Base-by-base conservation (phyloP, 2,888 invertebrate species). In the Plutella xylostella region DNA sequence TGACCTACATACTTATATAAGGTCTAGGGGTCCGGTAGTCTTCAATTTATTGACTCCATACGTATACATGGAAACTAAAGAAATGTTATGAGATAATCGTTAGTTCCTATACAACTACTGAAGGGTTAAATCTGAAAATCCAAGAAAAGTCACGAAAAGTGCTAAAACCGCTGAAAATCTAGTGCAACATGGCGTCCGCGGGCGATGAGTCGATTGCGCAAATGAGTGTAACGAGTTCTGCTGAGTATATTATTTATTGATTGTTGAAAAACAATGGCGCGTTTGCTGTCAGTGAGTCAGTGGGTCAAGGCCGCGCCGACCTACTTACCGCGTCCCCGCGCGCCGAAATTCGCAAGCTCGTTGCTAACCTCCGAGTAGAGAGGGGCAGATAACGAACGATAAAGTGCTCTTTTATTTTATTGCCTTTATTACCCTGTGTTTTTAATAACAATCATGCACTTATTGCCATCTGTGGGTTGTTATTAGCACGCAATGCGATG, bases 261-360 rank as follows among this genome's bases (percentile, higher is more conserved):
- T 82, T 79, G 80, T 80, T 78, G 74, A 75, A 78, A 78, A 79
- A 82, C 80, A 80, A 82, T 80, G 76, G 79, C 73, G 70, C 66
- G 70, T 67, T 66, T 63, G 72, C 72, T 71, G 79, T 72, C 39
- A 82, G 75, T 82, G 72, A 80, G 80, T 76, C 82, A 83, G 80
- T 82, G 66, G 74, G 82, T 79, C 82, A 83, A 80, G 82, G 82
- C 71, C 69, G 71, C 66, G 63, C 66, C 67, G 78, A 62, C 80
- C 82, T 72, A 82, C 71, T 73, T 80, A 68, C 72, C 22, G 68
- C 68, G 67, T 71, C 66, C 65, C 72, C 68, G 72, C 66, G 74
- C 73, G 72, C 76, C 80, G 71, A 80, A 82, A 78, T 79, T 82
- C 72, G 80, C 80, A 72, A 66, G 68, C 69, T 69, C 59, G 77